A percentile compares a stretch with the other conserved stretches of the same genome.
Conservation (phyloP, 30 jellyfish, hydroid and myxozoan genomes). For the Turritopsis rubra region DNA sequence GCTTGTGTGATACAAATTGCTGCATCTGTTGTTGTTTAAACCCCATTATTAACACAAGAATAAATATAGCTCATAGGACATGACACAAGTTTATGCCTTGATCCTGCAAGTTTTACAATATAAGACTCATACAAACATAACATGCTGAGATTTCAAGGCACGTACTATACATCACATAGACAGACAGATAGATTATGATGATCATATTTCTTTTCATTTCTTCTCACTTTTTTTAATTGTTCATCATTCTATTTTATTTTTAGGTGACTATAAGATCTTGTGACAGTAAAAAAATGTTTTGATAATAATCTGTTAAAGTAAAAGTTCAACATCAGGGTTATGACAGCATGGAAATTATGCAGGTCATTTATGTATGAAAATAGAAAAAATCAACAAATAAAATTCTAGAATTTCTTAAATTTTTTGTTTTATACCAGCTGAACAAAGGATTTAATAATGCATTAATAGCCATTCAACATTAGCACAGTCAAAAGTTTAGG, state of each 20-base stretch:
- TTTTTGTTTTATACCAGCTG: background rate
- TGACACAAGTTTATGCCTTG: background rate
- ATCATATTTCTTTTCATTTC: background rate
- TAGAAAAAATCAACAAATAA: background rate
- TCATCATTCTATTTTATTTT: no score
- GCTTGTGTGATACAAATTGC: background rate
- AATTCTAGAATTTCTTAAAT: background rate
- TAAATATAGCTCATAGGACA: background rate
- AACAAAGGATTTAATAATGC: background rate
- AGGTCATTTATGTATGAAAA: background rate
- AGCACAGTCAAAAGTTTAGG: background rate
- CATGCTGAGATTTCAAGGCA: no score
- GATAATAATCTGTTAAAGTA: background rate
- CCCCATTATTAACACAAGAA: background rate
- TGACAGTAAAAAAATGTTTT: background rate
- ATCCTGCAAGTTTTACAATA: background rate
- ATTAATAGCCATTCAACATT: background rate
- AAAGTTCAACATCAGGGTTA: background rate
- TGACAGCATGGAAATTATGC: background rate
- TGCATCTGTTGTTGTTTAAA: background rate
- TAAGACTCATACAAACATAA: no score
- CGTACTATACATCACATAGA: background rate
- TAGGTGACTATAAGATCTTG: background rate
- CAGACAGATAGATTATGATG: background rate
- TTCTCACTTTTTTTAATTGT: background rate